Percentiles rank a stretch among this genome's conserved stretches.
Conservation (phyloP, 2,888 invertebrate species). For the Euplexia lucipara region DNA sequence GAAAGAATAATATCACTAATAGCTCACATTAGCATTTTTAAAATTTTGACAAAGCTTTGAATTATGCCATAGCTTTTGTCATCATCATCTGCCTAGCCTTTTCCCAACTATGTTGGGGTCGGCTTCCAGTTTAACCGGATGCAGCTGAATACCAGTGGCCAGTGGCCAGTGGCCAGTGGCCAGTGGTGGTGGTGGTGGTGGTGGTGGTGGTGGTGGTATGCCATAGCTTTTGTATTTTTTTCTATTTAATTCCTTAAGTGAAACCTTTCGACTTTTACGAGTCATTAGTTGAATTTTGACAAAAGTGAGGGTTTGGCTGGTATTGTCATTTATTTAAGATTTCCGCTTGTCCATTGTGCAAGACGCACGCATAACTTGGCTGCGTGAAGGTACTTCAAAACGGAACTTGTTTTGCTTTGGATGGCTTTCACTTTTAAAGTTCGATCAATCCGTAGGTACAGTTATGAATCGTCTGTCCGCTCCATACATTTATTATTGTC, state of each 20-base stretch:
- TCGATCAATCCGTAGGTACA: slow-evolving; percentile 40
- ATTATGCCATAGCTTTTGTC: slow-evolving; percentile 19
- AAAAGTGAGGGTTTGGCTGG: slow-evolving; percentile 17
- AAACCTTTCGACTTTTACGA: slow-evolving; percentile 30
- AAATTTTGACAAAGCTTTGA: slow-evolving; percentile 17
- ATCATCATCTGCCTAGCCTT: no score
- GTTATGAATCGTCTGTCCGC: slow-evolving; percentile 27
- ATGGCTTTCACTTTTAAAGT: slow-evolving; percentile 74
- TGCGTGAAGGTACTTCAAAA: slow-evolving; percentile 54
- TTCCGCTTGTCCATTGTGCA: slow-evolving; percentile 46
- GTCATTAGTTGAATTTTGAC: slow-evolving; percentile 22
- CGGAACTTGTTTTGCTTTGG: slow-evolving; percentile 69
- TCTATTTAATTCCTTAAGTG: slow-evolving; percentile 13
- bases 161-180: no score
- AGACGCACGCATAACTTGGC: slow-evolving; percentile 26
- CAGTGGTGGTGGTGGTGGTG: no score
- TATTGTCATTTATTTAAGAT: slow-evolving; percentile 39
- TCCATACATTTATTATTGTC: slow-evolving; percentile 15
- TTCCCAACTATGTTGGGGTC: no score
- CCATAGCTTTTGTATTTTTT: slow-evolving; percentile 12
- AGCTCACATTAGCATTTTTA: slow-evolving; percentile 22
- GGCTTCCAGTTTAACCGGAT: no score
- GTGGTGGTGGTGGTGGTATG: no score
- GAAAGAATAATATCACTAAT: slow-evolving; percentile 15
- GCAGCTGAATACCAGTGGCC: no score